Evolutionary conservation across 1,140 invertebrate genomes (phyloP).

Genomic region (Portunus trituberculatus): DNA sequence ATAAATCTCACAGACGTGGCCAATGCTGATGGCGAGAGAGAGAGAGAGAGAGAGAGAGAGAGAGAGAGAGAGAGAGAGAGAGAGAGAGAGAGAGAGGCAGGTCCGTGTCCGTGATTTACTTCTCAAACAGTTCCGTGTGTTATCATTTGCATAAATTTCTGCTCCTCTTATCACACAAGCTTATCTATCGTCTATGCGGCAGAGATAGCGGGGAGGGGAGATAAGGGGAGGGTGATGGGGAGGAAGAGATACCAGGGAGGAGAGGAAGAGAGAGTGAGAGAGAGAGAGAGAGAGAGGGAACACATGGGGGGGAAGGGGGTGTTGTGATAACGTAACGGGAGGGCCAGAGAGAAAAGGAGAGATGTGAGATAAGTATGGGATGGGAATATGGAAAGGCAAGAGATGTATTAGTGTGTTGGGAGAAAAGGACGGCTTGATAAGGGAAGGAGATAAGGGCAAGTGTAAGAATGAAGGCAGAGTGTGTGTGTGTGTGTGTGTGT

Average conservation of each 20-base stretch:
- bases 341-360: background rate
- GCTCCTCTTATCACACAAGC: background rate
- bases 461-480: too few species aligned
- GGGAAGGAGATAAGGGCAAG: too few species aligned
- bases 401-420: too few species aligned
- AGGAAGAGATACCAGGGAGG: background rate
- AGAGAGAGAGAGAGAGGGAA: slow-evolving; percentile 6
- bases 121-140: background rate
- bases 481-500: too few species aligned
- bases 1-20: background rate
- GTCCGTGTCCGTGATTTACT: background rate
- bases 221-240: background rate
- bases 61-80: background rate
- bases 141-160: background rate
- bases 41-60: slow-evolving; percentile 39
- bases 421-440: too few species aligned
- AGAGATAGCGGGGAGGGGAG: background rate
- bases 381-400: too few species aligned
- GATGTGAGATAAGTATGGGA: too few species aligned
- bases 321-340: too few species aligned
- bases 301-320: background rate
- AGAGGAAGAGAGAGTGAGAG: background rate
- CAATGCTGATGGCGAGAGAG: background rate
- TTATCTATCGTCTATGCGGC: background rate
- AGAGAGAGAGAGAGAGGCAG: background rate